These are phyloP conservation scores for Lucilia cuprina DNA, from an alignment of 1,140 invertebrate species.

Conservation along the genomic window DNA sequence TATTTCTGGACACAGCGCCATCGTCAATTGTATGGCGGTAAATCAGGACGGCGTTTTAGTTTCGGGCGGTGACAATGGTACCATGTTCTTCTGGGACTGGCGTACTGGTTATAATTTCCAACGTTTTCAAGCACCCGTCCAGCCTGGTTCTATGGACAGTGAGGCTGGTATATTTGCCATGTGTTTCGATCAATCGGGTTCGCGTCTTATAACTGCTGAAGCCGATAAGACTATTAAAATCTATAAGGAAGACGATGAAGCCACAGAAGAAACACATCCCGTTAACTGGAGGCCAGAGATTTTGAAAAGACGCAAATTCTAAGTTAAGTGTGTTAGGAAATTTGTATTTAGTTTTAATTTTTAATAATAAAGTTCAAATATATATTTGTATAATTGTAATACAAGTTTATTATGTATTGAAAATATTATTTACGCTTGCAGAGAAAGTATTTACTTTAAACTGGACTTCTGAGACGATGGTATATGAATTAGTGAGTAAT, in stretches of 20 bases:
- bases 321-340: slow-evolving; percentile 62
- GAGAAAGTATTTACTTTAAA: no score
- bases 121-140: slow-evolving; percentile 85
- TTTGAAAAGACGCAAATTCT: slow-evolving; percentile 86
- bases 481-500: no score
- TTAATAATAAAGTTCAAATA: no score
- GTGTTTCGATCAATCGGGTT: slow-evolving; percentile 93
- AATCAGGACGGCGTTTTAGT: slow-evolving; percentile 96
- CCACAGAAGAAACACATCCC: slow-evolving; percentile 95
- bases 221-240: slow-evolving; percentile 99
- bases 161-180: slow-evolving; percentile 97
- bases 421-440: no score
- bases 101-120: slow-evolving; percentile 98
- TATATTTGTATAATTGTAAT: no score
- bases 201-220: slow-evolving; percentile 93
- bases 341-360: no score
- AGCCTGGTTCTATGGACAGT: slow-evolving; percentile 99
- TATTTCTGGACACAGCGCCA: slow-evolving; percentile 95
- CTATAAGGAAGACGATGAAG: slow-evolving; percentile 96
- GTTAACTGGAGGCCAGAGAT: slow-evolving; percentile 97
- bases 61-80: slow-evolving; percentile 99
- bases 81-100: slow-evolving; percentile 99
- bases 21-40: slow-evolving; percentile 94
- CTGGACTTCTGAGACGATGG: no score
- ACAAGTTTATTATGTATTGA: no score